Evolutionary conservation across 2,888 invertebrate species (phyloP).

Genomic region (Trachelus stipa): DNA sequence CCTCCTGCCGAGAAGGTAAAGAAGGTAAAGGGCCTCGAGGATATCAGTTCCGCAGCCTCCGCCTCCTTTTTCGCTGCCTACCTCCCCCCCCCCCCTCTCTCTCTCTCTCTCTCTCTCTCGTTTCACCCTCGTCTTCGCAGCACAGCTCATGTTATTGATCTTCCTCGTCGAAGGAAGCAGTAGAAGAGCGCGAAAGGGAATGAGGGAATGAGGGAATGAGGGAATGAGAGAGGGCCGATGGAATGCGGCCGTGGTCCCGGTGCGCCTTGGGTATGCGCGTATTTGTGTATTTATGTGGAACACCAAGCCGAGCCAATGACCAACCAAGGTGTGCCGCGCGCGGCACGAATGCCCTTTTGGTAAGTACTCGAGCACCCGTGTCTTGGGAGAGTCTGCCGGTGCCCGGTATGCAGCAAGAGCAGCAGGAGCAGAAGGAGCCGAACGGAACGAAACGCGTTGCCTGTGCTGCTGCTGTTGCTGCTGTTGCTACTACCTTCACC

Average conservation of each 20-base stretch:
- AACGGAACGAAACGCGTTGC: slow-evolving; percentile 19
- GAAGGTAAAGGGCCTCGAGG: slow-evolving; percentile 47
- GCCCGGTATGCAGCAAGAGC: slow-evolving; percentile 59
- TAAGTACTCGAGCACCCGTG: slow-evolving; percentile 31
- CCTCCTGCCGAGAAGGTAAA: slow-evolving; percentile 9
- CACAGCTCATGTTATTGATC: too few relatives aligned
- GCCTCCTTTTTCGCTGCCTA: too few relatives aligned
- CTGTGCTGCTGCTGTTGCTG: slow-evolving; percentile 9
- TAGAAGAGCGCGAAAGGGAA: too few relatives aligned
- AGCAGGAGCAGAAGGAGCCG: slow-evolving; percentile 8
- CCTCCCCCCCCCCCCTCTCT: too few relatives aligned
- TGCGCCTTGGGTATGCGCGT: slow-evolving; percentile 55
- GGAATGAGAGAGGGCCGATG: slow-evolving; percentile 47
- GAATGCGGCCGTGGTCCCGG: slow-evolving; percentile 64
- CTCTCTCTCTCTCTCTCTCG: too few relatives aligned
- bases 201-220: slow-evolving; percentile 25
- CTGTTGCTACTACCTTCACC: slow-evolving; percentile 6
- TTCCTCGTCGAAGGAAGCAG: too few relatives aligned
- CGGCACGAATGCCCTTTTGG: slow-evolving; percentile 54
- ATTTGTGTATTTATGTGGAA: slow-evolving; percentile 65
- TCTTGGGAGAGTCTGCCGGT: slow-evolving; percentile 31
- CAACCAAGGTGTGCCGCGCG: slow-evolving; percentile 59
- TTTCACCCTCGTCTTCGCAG: too few relatives aligned
- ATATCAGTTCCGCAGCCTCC: slow-evolving; percentile 25
- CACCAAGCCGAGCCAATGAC: slow-evolving; percentile 61